Percentiles rank a stretch among this genome's conserved stretches.
Evolutionary conservation across 2,888 invertebrate genomes (phyloP).

Genomic region (Lycia hirtaria): DNA sequence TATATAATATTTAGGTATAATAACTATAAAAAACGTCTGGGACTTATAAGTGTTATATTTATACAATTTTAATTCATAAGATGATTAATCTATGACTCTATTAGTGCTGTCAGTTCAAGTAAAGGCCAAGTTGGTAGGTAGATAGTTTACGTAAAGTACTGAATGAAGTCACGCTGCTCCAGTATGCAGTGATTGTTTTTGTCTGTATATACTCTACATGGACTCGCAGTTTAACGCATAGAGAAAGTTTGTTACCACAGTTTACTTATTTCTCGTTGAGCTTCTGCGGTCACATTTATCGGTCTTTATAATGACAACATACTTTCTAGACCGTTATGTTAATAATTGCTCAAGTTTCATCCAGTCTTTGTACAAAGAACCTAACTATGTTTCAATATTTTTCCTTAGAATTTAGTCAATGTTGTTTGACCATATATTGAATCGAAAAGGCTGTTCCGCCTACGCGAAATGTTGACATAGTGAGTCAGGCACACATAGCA

Average conservation of each 20-base stretch:
- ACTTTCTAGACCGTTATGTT: conserved; percentile 14
- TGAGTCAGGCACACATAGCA: conserved; percentile 69
- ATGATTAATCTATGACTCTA: background rate
- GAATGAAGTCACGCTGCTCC: conserved; percentile 43
- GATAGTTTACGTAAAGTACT: conserved; percentile 30
- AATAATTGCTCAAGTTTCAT: conserved; percentile 5
- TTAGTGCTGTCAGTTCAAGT: background rate
- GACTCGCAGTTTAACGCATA: conserved; percentile 47
- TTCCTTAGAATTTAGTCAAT: conserved; percentile 42
- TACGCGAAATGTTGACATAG: conserved; percentile 74
- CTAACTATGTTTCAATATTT: conserved; percentile 16
- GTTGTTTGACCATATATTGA: conserved; percentile 58
- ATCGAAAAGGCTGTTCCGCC: conserved; percentile 74
- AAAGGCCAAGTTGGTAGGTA: conserved; percentile 8
- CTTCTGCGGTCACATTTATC: conserved; percentile 39
- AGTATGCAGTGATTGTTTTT: conserved; percentile 58
- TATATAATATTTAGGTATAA: conserved; percentile 41
- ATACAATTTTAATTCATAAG: conserved; percentile 15
- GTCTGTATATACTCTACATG: conserved; percentile 53
- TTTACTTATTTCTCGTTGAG: conserved; percentile 44
- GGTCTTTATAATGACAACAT: conserved; percentile 15
- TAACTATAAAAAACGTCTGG: conserved; percentile 15
- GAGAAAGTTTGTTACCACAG: conserved; percentile 63
- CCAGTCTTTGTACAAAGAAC: background rate
- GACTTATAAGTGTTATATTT: background rate